phyloP scores from a whole-genome alignment of 2,797 vertebrate species.

The Thaleichthys pacificus region DNA sequence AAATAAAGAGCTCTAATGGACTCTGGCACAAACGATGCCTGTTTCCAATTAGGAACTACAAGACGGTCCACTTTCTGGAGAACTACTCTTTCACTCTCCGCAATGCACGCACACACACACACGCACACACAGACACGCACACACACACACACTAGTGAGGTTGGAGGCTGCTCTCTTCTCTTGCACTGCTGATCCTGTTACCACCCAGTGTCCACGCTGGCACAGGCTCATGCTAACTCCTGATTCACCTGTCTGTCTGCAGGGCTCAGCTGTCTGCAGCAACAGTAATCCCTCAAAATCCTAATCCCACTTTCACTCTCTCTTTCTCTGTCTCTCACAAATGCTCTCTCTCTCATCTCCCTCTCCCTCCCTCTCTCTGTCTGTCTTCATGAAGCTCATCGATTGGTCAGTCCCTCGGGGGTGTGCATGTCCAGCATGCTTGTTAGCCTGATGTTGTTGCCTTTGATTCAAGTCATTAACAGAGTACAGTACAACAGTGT shows the following conservation, averaged over 20 bases:
- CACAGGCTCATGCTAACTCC: neutral
- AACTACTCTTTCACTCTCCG: neutral
- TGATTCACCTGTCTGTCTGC: neutral
- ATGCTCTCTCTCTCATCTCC: neutral
- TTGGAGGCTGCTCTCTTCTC: neutral
- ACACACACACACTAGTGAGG: neutral
- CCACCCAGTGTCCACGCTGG: neutral
- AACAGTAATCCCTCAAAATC: neutral
- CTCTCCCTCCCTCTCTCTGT: conserved; percentile 1
- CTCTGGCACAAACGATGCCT: too few species aligned
- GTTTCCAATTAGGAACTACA: too few species aligned
- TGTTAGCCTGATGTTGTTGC: neutral
- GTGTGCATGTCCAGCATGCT: conserved; percentile 4
- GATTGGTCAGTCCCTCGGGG: neutral
- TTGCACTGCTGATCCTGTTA: neutral
- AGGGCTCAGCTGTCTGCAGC: neutral
- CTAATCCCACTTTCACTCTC: neutral
- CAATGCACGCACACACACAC: neutral
- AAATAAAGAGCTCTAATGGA: too few species aligned
- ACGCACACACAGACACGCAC: too few species aligned
- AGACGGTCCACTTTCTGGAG: too few species aligned
- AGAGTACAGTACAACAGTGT: too few species aligned
- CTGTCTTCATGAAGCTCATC: neutral
- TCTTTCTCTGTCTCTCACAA: neutral
- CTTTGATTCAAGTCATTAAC: neutral